These are phyloP conservation scores for Drosophila elegans DNA, from an alignment of 1,140 invertebrate genomes.

Conservation along the genomic window DNA sequence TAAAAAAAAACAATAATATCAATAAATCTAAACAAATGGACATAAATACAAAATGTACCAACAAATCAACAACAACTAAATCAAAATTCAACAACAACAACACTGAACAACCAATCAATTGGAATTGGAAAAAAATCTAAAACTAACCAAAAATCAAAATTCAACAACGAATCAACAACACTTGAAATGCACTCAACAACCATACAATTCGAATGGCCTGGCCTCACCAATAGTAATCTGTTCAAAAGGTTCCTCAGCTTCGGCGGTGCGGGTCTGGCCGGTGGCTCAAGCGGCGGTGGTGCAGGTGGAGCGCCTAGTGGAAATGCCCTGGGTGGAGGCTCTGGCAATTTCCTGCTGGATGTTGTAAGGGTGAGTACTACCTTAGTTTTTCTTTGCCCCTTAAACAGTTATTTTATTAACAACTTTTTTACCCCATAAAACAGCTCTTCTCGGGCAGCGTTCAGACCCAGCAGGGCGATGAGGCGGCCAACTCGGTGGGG, in stretches of 20 bases:
- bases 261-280: conserved; percentile 86
- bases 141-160: conserved; percentile 17
- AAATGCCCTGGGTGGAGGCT: conserved; percentile 87
- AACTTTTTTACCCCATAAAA: conserved; percentile 15
- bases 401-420: not conserved
- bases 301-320: conserved; percentile 64
- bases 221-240: conserved; percentile 72
- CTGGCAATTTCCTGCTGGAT: conserved; percentile 94
- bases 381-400: too few relatives aligned
- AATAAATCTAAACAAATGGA: too few relatives aligned
- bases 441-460: conserved; percentile 90
- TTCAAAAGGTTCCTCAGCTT: conserved; percentile 90
- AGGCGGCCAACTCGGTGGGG: conserved; percentile 85
- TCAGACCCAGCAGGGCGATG: conserved; percentile 87
- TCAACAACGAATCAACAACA: conserved; percentile 25
- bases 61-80: not conserved
- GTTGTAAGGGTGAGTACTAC: conserved; percentile 90
- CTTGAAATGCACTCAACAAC: conserved; percentile 8
- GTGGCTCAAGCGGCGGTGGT: conserved; percentile 80
- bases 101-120: not conserved
- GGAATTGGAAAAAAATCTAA: not conserved
- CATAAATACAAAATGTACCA: conserved; percentile 4
- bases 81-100: conserved; percentile 26
- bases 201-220: conserved; percentile 20
- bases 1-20: conserved; percentile 4